A percentile compares a stretch with the other conserved stretches of the same genome.
Conservation (phyloP, 2,113 vertebrate species). For the Neolamprologus devosi region DNA sequence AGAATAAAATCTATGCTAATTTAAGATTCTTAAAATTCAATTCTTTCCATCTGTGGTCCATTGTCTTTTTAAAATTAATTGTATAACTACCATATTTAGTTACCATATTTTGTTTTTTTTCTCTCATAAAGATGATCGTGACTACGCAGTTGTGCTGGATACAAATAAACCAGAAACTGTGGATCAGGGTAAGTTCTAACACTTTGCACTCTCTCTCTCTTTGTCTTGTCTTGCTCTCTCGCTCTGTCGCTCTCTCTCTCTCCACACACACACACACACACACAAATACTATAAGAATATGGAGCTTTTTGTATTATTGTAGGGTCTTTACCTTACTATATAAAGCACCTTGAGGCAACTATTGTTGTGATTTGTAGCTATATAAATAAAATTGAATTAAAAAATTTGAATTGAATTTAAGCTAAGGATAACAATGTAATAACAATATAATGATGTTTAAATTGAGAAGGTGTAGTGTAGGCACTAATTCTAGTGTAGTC, state of each 20-base stretch:
- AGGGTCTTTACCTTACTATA: not conserved
- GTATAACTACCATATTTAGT: not conserved
- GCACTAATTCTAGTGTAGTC: not conserved
- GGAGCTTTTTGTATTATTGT: not conserved
- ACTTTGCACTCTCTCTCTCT: not conserved
- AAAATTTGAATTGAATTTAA: not conserved
- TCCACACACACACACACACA: not conserved
- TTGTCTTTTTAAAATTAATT: not conserved
- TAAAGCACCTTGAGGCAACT: not conserved
- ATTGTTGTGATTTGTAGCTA: not conserved
- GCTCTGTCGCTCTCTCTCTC: not conserved
- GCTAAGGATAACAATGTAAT: not conserved
- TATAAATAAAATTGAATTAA: not conserved
- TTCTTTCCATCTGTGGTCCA: not conserved
- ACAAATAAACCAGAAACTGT: conserved; percentile 69
- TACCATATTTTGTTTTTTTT: not conserved
- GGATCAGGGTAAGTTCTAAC: conserved; percentile 77
- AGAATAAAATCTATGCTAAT: not conserved
- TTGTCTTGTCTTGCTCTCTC: not conserved
- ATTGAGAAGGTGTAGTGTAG: not conserved
- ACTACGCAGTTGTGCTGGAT: conserved; percentile 51
- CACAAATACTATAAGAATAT: not conserved
- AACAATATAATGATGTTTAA: not conserved
- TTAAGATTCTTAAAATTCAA: not conserved
- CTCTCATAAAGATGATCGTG: conserved; percentile 66